Base-by-base conservation (phyloP, 1,140 invertebrate species). In the Drosophila pachea region DNA sequence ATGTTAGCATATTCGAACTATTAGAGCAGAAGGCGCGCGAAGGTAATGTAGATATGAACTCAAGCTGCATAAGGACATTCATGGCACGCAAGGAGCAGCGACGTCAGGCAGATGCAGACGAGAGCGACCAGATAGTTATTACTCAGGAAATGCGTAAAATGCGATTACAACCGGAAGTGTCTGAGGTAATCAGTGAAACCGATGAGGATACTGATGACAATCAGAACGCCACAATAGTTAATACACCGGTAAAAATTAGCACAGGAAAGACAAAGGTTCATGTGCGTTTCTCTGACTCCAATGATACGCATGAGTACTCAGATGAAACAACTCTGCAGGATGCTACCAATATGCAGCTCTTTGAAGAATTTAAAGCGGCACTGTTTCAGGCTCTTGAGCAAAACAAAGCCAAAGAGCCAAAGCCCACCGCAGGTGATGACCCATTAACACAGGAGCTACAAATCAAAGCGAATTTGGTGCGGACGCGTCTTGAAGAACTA, bases 401-500 rank as follows among this genome's bases (percentile, higher is more conserved):
- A 31, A 68, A 71, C 7, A 83, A 73, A 22, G 48, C 50, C 36
- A 40, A 45, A 11, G 33, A 74, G 33, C 63, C 65, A 7, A 54
- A 43, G 42, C 40, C 4, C 2, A 35, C 29, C 16, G 35, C 53
- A n/a, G 38, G 38, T n/a, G 43, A 69, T 7, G 81, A 74, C 9
- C 73, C 68, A 0, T 12, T 79, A 2, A 63, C 64, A 0, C 22
- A 54, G 64, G 79, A 90, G 36, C 64, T 90, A 2, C 70, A 92
- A 69, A 90, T 90, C 29, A 93, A 93, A 70, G 91, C 92, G 42
- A 91, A 93, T 71, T 79, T 94, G 35, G 86, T 94, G 50, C 93
- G 92, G 81, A 91, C 87, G n/a, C 92, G 93, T 60, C 84, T 95
- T 0, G 73, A 90, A 53, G 93, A 95, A 82, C 81, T 95, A 32